These are phyloP conservation scores for Prunella himalayana DNA, from an alignment of 2,113 vertebrate genomes.

Conservation along the genomic window DNA sequence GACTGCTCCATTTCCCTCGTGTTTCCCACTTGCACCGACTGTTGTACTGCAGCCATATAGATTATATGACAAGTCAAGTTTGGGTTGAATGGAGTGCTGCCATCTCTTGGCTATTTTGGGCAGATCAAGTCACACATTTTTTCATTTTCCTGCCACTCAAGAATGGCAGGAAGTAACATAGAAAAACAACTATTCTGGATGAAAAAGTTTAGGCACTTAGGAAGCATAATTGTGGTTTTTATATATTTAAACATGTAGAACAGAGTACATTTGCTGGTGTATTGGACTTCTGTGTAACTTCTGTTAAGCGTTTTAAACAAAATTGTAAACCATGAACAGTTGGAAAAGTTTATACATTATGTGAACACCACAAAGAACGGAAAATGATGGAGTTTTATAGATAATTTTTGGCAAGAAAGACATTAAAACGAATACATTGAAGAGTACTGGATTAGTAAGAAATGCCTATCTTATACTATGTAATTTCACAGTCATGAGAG, in stretches of 20 bases:
- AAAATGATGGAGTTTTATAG: background rate
- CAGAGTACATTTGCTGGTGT: background rate
- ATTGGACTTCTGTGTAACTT: background rate
- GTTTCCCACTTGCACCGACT: background rate
- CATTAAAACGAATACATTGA: background rate
- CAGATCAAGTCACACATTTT: background rate
- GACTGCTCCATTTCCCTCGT: background rate
- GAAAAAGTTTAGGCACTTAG: background rate
- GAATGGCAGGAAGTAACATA: background rate
- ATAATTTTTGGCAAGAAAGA: background rate
- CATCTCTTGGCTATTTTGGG: constrained; percentile 44
- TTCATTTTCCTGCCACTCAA: background rate
- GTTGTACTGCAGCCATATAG: background rate
- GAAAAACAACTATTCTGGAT: background rate
- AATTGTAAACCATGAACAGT: background rate
- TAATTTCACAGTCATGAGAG: background rate
- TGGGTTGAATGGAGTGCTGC: constrained; percentile 41
- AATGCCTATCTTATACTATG: background rate
- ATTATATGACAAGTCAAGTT: background rate
- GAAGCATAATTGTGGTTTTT: background rate
- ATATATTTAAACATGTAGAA: background rate
- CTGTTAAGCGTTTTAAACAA: background rate
- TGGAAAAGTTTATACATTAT: background rate
- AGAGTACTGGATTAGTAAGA: background rate
- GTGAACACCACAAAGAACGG: background rate